Evolutionary conservation across 2,888 invertebrate species (phyloP), one percentile per base, ranked within the genome.

Genomic region (Drosophila multiciliata): DNA sequence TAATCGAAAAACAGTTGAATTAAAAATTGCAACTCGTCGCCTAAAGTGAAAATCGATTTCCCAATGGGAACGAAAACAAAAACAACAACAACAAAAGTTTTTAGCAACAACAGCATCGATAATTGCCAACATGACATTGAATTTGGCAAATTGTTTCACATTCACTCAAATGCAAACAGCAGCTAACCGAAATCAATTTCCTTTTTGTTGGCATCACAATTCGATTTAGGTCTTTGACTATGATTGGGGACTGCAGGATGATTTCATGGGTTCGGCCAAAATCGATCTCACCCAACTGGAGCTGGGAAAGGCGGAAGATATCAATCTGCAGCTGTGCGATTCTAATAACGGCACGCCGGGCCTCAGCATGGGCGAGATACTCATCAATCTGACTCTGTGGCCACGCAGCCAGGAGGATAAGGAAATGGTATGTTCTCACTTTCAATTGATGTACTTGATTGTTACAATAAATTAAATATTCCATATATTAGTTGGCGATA

Each of bases 221-320:
- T 68, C 54, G 49, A 69, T 17, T 6, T 92, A 97, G 97, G 97
- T 99, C 8, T 99, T 97, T 92, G 99, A 99, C 94, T 99, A 99
- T 93, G 99, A 99, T 92, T 98, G 99, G 96, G 99, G 98, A 36
- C 95, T 98, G 50, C 96, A 97, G 94, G 99, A 99, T 92, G 99
- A 99, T 94, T 99, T 99, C 92, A 99, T 99, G 98, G 99, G 99
- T 1, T 95, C 97, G 60, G 97, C 98, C 9, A 95, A 95, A 77
- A 92, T 99, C 80, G 98, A 98, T 92, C 95, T 99, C 63, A 96
- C 97, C 1, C 95, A 96, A 52, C 92, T 99, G 75, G 98, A 98
- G 87, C 94, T 98, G 59, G 96, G 96, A 55, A 94, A 96, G 73
- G 93, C 95, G 2, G 95, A 95, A 83, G 98, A 99, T 88, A 92